Evolutionary conservation across 2,797 vertebrate genomes (phyloP), one percentile per base, ranked within the genome.

Genomic region (Sebastolobus altivelis): DNA sequence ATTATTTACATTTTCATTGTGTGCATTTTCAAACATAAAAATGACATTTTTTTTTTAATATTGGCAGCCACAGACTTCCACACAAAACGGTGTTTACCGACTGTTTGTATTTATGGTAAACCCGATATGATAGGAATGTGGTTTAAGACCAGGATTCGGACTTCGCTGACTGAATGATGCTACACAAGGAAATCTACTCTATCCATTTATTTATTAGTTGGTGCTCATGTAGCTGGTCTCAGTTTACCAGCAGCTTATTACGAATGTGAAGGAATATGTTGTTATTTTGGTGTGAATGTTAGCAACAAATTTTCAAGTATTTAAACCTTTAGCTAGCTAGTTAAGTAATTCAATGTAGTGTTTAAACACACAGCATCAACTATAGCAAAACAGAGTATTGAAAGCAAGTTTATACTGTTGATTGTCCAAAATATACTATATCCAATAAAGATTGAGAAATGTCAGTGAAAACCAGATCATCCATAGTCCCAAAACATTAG

Each of bases 241-340:
- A 18, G 11, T 74, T 55, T 14, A 13, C 16, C 22, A 29, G 10
- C 72, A 65, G 60, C 3, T 65, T n/a, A 6, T n/a, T 6, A 14
- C 54, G 46, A 52, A 62, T 62, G 40, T 62, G 22, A 74, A 65
- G 46, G 22, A 71, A 25, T 25, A 55, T 25, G n/a, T 56, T 25
- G 31, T 49, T 46, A 12, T 35, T 20, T 60, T 31, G 33, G 16
- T n/a, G 31, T 63, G 31, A 65, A 56, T 16, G 49, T 11, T 10
- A 56, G 49, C 72, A n/a, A 35, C 59, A 37, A 3, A 35, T 74
- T 38, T 65, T 29, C 2, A 27, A 38, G 46, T 33, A 63, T 38
- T 65, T n/a, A 55, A 29, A n/a, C 43, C 4, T 52, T 62, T 49
- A 25, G 40, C 46, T 9, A 27, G 29, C 8, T n/a, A 4, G 29